Evolutionary conservation across 2,113 vertebrate genomes (phyloP).

Genomic region (Amazona guildingii): DNA sequence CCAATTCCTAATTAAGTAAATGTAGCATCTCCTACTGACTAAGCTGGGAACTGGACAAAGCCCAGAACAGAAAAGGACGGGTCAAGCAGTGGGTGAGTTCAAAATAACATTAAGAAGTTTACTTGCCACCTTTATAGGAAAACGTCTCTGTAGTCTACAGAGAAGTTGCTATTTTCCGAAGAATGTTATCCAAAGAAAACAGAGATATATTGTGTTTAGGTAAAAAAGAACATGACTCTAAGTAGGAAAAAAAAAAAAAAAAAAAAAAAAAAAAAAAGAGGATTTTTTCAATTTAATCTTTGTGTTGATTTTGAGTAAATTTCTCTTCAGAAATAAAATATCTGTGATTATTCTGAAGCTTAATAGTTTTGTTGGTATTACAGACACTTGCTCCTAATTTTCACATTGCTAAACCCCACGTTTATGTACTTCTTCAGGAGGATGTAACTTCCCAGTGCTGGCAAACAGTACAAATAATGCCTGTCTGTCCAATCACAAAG

Average conservation of each 20-base stretch:
- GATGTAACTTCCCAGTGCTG: not conserved
- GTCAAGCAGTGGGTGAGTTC: not conserved
- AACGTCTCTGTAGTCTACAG: not conserved
- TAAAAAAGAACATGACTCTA: not conserved
- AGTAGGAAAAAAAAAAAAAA: fast-evolving
- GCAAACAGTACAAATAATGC: not conserved
- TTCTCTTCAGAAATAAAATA: not conserved
- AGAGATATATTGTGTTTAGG: not conserved
- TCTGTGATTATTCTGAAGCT: not conserved
- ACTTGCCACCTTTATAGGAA: not conserved
- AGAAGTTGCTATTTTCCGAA: not conserved
- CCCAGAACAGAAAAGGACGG: not conserved
- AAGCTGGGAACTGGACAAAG: not conserved
- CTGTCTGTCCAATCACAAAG: not conserved
- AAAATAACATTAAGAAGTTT: not conserved
- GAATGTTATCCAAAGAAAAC: not conserved
- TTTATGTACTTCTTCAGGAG: not conserved
- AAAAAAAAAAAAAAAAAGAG: fast-evolving
- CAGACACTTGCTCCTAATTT: not conserved
- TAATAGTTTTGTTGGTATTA: not conserved
- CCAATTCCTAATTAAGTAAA: not conserved
- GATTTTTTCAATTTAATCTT: not conserved
- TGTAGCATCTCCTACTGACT: not conserved
- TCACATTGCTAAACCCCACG: not conserved
- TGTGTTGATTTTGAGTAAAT: not conserved